These are phyloP conservation scores for Thunnus thynnus DNA, from an alignment of 2,113 vertebrate genomes.

Conservation along the genomic window DNA sequence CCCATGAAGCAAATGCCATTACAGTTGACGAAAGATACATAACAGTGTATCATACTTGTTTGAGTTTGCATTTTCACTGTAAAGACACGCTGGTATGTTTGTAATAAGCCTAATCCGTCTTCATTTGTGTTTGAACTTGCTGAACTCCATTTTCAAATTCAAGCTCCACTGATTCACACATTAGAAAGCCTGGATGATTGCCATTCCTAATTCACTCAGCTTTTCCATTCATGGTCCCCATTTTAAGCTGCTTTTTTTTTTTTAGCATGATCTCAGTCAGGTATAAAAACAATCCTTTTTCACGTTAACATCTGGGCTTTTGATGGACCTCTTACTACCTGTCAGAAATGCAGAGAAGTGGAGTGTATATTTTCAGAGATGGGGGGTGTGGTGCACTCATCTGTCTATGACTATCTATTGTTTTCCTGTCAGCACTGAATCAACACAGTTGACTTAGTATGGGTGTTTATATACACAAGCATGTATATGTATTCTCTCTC, in stretches of 20 bases:
- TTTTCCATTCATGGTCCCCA: slow-evolving; percentile 73
- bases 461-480: slow-evolving; percentile 14
- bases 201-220: slow-evolving; percentile 75
- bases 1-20: slow-evolving; percentile 43
- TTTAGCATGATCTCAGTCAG: slow-evolving; percentile 67
- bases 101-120: slow-evolving; percentile 71
- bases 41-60: slow-evolving; percentile 51
- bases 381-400: not conserved
- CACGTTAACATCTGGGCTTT: slow-evolving; percentile 44
- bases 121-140: slow-evolving; percentile 80
- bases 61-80: slow-evolving; percentile 52
- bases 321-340: slow-evolving; percentile 34
- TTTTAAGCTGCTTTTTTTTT: slow-evolving; percentile 64
- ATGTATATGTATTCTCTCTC: slow-evolving; percentile 5
- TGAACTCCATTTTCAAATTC: slow-evolving; percentile 74
- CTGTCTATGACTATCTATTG: slow-evolving; percentile 34
- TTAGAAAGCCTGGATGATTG: slow-evolving; percentile 69
- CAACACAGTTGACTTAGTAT: slow-evolving; percentile 52
- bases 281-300: slow-evolving; percentile 70
- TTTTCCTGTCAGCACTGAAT: slow-evolving; percentile 42
- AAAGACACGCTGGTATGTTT: slow-evolving; percentile 58
- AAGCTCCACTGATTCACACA: slow-evolving; percentile 69
- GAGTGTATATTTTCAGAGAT: slow-evolving; percentile 61
- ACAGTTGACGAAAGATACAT: slow-evolving; percentile 53
- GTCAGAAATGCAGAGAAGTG: slow-evolving; percentile 40